Percentiles rank a stretch among this genome's conserved stretches.
Evolutionary conservation across 2,797 vertebrate species (phyloP).

Genomic region (Etheostoma nigrum): DNA sequence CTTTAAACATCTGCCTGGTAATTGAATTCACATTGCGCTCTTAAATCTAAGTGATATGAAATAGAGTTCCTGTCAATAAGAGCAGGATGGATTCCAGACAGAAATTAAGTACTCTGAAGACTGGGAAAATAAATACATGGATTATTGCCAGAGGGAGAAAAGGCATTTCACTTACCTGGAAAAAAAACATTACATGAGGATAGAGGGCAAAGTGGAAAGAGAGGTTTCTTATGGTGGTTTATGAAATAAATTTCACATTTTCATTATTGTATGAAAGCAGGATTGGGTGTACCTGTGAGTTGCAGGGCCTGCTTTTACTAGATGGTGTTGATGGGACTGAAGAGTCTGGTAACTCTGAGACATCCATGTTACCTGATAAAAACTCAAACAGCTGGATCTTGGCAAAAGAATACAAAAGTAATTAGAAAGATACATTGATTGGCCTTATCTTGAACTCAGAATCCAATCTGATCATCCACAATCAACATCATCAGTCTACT

Average conservation of each 20-base stretch:
- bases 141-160: constrained; percentile 46
- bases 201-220: constrained; percentile 41
- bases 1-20: constrained; percentile 76
- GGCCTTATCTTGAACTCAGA: constrained; percentile 27
- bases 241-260: constrained; percentile 30
- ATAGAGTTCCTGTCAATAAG: constrained; percentile 77
- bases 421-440: constrained; percentile 36
- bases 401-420: constrained; percentile 47
- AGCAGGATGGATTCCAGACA: constrained; percentile 63
- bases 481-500: constrained; percentile 39
- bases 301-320: constrained; percentile 63
- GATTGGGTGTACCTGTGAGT: constrained; percentile 73
- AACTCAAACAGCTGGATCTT: constrained; percentile 91
- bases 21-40: constrained; percentile 76
- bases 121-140: constrained; percentile 46
- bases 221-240: constrained; percentile 20
- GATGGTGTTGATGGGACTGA: constrained; percentile 76
- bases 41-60: constrained; percentile 75
- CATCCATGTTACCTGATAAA: constrained; percentile 79
- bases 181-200: constrained; percentile 23
- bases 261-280: constrained; percentile 31
- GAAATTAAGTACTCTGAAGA: constrained; percentile 46
- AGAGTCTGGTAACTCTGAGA: constrained; percentile 51
- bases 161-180: constrained; percentile 41
- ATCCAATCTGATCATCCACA: constrained; percentile 39